phyloP scores from a whole-genome alignment of 1,140 invertebrate species.

The Amyelois transitella region DNA sequence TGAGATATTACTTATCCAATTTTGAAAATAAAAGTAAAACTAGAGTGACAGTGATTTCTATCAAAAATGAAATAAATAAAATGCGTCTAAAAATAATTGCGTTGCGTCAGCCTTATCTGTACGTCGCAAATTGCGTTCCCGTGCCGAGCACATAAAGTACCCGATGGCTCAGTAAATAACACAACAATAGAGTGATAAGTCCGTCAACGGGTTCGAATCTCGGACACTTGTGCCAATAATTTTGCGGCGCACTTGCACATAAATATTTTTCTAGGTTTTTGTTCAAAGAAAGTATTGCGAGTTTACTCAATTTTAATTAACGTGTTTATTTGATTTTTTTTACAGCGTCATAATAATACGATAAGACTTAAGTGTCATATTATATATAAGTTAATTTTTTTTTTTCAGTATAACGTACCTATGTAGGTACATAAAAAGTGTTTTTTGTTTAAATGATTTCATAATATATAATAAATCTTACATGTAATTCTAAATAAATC shows the following conservation, averaged over 20 bases:
- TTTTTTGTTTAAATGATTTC: too few species aligned
- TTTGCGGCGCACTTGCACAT: conserved; percentile 8
- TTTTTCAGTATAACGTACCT: too few species aligned
- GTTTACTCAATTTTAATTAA: background rate
- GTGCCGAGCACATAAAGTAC: conserved; percentile 15
- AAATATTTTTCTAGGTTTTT: background rate
- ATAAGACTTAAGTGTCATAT: too few species aligned
- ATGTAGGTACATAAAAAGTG: too few species aligned
- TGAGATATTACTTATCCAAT: too few species aligned
- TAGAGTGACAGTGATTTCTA: background rate
- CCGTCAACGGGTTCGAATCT: conserved; percentile 21
- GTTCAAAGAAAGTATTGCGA: background rate
- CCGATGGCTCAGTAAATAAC: conserved; percentile 23
- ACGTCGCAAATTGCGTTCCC: conserved; percentile 25
- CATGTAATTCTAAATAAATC: too few species aligned
- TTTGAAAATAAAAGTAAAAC: background rate
- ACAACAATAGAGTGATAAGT: conserved; percentile 23
- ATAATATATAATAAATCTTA: too few species aligned
- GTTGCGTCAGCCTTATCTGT: background rate
- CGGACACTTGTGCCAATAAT: conserved; percentile 17
- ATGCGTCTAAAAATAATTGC: background rate
- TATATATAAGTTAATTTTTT: too few species aligned
- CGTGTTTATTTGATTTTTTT: too few species aligned
- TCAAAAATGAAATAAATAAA: background rate
- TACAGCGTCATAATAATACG: too few species aligned